phyloP scores from a whole-genome alignment of 2,888 invertebrate species.

The Syritta pipiens region DNA sequence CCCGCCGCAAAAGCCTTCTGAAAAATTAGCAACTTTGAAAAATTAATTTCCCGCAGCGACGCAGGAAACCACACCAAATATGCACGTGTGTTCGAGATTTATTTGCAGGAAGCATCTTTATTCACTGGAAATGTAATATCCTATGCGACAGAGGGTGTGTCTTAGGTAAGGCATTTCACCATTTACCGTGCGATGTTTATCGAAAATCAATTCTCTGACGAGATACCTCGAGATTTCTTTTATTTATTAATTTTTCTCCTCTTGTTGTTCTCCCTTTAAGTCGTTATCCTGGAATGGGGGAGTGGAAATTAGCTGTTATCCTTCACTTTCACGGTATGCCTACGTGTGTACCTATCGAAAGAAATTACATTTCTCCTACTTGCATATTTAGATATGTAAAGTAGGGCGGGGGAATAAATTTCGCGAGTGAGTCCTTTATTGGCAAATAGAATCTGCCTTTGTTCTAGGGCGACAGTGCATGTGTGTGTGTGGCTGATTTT shows the following conservation, averaged over 20 bases:
- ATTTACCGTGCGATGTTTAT: not conserved
- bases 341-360: no score
- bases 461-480: not conserved
- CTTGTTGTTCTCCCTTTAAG: no score
- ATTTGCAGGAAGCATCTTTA: conserved; percentile 23
- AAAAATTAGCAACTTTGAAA: conserved; percentile 16
- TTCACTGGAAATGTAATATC: conserved; percentile 33
- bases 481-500: not conserved
- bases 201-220: not conserved
- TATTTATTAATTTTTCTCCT: not conserved
- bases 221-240: not conserved
- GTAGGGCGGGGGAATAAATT: conserved; percentile 29
- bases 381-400: conserved; percentile 28
- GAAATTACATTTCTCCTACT: not conserved
- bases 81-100: conserved; percentile 35
- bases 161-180: not conserved
- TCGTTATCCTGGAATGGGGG: no score
- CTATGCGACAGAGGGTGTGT: not conserved
- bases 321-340: no score
- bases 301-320: conserved; percentile 1
- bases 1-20: conserved; percentile 1
- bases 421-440: conserved; percentile 16
- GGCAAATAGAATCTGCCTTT: not conserved
- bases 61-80: not conserved
- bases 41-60: conserved; percentile 10